Conservation (phyloP, 2,113 vertebrate genomes). For the Apodemus speciosus region DNA sequence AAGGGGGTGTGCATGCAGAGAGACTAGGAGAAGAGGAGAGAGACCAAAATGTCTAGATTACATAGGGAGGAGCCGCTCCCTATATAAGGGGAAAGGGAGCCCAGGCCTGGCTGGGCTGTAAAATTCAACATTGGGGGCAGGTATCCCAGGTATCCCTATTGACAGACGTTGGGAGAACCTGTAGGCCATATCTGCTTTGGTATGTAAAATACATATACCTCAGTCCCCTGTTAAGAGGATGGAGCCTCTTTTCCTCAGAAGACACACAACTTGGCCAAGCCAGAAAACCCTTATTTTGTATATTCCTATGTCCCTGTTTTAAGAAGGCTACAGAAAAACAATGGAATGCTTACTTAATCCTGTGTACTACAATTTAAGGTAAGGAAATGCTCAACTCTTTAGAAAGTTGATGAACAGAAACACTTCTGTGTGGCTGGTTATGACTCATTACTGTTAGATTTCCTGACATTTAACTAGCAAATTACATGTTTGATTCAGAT, state of each 20-base stretch:
- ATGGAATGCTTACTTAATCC: slow-evolving; percentile 21
- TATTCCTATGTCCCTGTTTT: background rate
- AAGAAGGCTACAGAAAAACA: slow-evolving; percentile 55
- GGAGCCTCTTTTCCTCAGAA: slow-evolving; percentile 30
- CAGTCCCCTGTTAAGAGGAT: background rate
- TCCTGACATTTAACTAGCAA: slow-evolving; percentile 46
- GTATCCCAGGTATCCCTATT: no score
- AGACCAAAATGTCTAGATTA: no score
- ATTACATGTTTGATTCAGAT: background rate
- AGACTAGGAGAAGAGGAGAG: no score
- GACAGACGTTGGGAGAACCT: no score
- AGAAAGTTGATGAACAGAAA: slow-evolving; percentile 52
- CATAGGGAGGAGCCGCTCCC: no score
- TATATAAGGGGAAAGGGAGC: no score
- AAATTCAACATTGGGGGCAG: no score
- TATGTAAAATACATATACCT: no score
- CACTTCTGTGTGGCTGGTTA: slow-evolving; percentile 6
- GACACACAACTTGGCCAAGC: slow-evolving; percentile 23
- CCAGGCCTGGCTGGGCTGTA: no score
- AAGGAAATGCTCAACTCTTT: slow-evolving; percentile 12
- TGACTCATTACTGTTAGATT: slow-evolving; percentile 21
- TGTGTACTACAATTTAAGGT: background rate
- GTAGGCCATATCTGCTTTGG: no score
- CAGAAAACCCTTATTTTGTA: background rate
- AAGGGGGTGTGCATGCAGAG: no score